Evolutionary conservation across 1,140 invertebrate species (phyloP).

Genomic region (Chymomyza costata): DNA sequence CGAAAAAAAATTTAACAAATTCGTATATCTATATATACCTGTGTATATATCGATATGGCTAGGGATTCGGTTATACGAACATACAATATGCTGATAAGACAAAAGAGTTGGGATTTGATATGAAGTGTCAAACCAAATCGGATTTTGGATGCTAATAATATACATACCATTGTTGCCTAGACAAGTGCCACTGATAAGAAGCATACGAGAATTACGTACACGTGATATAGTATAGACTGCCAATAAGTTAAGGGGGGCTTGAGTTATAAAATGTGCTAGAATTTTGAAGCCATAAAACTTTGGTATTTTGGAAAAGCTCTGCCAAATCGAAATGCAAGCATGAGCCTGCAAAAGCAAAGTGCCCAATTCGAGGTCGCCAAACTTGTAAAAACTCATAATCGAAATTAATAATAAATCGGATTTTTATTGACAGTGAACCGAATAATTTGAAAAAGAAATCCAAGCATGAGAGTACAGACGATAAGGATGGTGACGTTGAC

Average conservation of each 20-base stretch:
- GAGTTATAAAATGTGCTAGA: background rate
- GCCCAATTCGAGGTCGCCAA: background rate
- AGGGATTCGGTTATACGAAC: background rate
- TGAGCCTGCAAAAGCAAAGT: background rate
- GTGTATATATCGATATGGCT: background rate
- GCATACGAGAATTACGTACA: too few relatives aligned
- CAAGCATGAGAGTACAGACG: conserved; percentile 35
- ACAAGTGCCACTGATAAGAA: background rate
- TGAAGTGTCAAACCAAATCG: too few relatives aligned
- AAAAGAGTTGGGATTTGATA: too few relatives aligned
- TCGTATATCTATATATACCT: background rate
- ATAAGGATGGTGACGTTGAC: conserved; percentile 7
- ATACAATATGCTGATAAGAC: background rate
- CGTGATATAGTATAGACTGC: too few relatives aligned
- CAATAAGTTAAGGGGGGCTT: too few relatives aligned
- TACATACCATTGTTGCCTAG: background rate
- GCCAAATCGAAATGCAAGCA: background rate
- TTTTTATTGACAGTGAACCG: conserved; percentile 39
- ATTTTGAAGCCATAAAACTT: conserved; percentile 10
- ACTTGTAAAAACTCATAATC: background rate
- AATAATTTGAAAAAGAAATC: conserved; percentile 52
- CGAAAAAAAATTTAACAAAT: background rate
- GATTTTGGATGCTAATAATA: background rate
- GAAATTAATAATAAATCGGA: background rate
- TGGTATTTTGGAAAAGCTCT: conserved; percentile 3